Base-by-base conservation (phyloP, 2,888 invertebrate genomes). In the Andrena camellia region DNA sequence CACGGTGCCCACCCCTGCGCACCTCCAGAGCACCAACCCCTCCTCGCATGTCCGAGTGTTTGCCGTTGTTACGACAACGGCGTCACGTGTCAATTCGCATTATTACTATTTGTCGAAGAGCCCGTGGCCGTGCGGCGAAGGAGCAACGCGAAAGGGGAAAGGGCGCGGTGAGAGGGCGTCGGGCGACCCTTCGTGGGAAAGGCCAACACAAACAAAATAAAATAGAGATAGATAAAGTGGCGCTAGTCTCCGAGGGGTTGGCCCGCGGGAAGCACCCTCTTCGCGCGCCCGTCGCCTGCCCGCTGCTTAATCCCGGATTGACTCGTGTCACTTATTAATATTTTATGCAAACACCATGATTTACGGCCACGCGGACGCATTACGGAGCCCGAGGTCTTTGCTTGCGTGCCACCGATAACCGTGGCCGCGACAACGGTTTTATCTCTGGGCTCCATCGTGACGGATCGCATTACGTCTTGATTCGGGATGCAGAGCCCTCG, bases 271-370 rank as follows among this genome's bases (percentile, higher is more conserved):
- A 23, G 54, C 42, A 23, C 63, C 50, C 78, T 62, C 66, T 52
- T 57, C 42, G 20, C 57, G 60, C 48, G 35, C 64, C 69, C 42
- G 42, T 26, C 57, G 57, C 67, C 50, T 20, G 42, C 66, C 69
- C 67, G 70, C 54, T 59, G 26, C 81, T 82, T 94, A 94, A 94
- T 94, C 94, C 93, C 89, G 92, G 93, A 94, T 94, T 94, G 93
- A 94, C 94, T 94, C 93, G 93, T 94, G 93, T 93, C 93, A 92
- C 93, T 94, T 94, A 94, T 94, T 94, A 94, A 94, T 93, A 94
- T 94, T 94, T 94, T 93, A 94, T 94, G 93, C 94, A 93, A 94
- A 94, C 94, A 93, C 91, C 88, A 90, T 91, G 93, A 93, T 93
- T 93, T 93, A 93, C 91, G 92, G 86, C 82, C 78, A 80, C 86